These are phyloP conservation scores for Eulacestoma nigropectus DNA, from an alignment of 2,113 vertebrate species.

Conservation along the genomic window DNA sequence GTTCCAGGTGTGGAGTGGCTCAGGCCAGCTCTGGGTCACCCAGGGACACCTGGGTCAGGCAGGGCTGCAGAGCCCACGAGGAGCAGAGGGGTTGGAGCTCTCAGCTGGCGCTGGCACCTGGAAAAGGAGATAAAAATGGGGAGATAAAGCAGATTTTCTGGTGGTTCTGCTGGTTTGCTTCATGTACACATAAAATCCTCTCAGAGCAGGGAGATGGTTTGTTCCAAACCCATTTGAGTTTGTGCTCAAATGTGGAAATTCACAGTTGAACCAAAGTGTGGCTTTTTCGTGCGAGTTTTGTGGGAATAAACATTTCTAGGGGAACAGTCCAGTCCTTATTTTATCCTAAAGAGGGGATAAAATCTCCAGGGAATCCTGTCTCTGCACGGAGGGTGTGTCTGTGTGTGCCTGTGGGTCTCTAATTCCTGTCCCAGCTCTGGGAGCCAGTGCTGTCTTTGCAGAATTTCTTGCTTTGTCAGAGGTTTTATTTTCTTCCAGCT, in stretches of 20 bases:
- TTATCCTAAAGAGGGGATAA: not conserved
- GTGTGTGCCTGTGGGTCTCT: not conserved
- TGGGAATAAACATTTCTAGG: not conserved
- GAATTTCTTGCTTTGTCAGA: constrained; percentile 49
- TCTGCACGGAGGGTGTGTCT: not conserved
- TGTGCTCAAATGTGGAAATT: not conserved
- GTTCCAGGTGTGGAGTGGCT: not conserved
- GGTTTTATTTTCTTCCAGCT: constrained; percentile 22
- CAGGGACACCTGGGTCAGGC: not conserved
- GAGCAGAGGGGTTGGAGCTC: not conserved
- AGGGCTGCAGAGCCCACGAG: not conserved
- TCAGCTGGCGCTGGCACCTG: not conserved
- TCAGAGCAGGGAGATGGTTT: not conserved
- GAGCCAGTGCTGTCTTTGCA: constrained; percentile 15
- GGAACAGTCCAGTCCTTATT: not conserved
- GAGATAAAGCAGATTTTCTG: not conserved
- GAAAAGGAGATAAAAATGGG: not conserved
- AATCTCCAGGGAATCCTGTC: not conserved
- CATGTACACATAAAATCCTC: not conserved
- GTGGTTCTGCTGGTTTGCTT: not conserved
- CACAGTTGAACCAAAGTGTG: not conserved
- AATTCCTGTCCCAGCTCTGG: not conserved
- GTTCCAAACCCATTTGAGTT: not conserved
- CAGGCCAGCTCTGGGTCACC: not conserved
- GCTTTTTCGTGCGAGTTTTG: not conserved